Evolutionary conservation across 2,888 invertebrate species (phyloP), one percentile per base, ranked within the genome.

Genomic region (Anthophora plumipes): DNA sequence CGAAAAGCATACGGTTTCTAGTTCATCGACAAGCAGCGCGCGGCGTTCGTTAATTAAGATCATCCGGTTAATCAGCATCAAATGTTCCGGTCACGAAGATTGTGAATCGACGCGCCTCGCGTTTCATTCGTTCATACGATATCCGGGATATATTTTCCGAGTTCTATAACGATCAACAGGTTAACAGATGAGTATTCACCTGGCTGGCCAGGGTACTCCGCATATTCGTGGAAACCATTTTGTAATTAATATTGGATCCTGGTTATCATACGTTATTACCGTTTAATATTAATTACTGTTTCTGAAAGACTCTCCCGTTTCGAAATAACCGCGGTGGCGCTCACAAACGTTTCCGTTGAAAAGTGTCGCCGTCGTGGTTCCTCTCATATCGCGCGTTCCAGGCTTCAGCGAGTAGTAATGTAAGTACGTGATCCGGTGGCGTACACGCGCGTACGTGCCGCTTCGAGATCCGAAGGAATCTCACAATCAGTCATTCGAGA

Each of bases 401-500:
- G 31, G 4, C n/a, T 31, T 4, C 31, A 31, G 31, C 31, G 4
- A 31, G 31, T 31, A 12, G 55, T 14, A 41, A 14, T 20, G 46
- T n/a, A n/a, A n/a, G n/a, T 43, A 20, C 43, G 50, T 22, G 59
- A 59, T 39, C 39, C 39, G 5, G 37, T 41, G 64, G 20, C 20
- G 52, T 22, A 31, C 31, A 31, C 31, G 48, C 48, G 9, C 64
- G 55, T 67, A 71, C 69, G 63, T 64, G 72, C 54, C n/a, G 37
- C 12, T 17, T 48, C 52, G 20, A 48, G 63, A 61, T 46, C 72
- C 76, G 77, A 80, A 83, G 78, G 80, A 71, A 80, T 83, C 74
- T 71, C 73, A 76, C 85, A 82, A 87, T 87, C 87, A 82, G 78
- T 87, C 84, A 76, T 73, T 87, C 77, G 82, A 83, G 84, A 85